Conservation (phyloP, 2,113 vertebrate genomes). For the Scortum barcoo region DNA sequence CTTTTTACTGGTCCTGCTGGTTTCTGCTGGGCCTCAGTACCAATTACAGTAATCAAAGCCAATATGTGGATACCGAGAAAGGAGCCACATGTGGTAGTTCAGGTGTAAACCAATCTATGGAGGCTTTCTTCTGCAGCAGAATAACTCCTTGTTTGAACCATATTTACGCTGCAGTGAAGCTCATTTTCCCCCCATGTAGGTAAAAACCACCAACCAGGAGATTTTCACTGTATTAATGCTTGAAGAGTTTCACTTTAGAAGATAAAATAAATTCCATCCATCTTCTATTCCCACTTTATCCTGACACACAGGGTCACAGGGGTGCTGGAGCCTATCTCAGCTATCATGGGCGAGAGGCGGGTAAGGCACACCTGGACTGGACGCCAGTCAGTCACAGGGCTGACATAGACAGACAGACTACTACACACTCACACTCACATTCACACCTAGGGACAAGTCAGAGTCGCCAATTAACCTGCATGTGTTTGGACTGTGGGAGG, state of each 20-base stretch:
- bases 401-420: too few relatives aligned
- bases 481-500: too few relatives aligned
- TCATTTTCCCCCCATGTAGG: conserved; percentile 10
- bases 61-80: conserved; percentile 47
- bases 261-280: neutral
- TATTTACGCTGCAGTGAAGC: conserved; percentile 21
- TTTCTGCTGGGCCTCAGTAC: conserved; percentile 67
- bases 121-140: conserved; percentile 51
- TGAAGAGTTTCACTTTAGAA: neutral
- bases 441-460: too few relatives aligned
- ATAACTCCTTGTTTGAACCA: conserved; percentile 58
- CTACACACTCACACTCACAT: too few relatives aligned
- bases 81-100: conserved; percentile 54
- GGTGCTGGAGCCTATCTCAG: too few relatives aligned
- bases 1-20: conserved; percentile 54
- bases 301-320: too few relatives aligned
- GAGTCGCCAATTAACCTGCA: too few relatives aligned
- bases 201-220: conserved; percentile 10
- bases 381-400: too few relatives aligned
- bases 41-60: conserved; percentile 78
- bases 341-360: too few relatives aligned
- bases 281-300: too few relatives aligned
- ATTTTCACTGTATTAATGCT: neutral
- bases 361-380: too few relatives aligned
- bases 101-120: conserved; percentile 62